Evolutionary conservation across 2,888 invertebrate genomes (phyloP), one percentile per base, ranked within the genome.

Genomic region (Spodoptera littoralis): DNA sequence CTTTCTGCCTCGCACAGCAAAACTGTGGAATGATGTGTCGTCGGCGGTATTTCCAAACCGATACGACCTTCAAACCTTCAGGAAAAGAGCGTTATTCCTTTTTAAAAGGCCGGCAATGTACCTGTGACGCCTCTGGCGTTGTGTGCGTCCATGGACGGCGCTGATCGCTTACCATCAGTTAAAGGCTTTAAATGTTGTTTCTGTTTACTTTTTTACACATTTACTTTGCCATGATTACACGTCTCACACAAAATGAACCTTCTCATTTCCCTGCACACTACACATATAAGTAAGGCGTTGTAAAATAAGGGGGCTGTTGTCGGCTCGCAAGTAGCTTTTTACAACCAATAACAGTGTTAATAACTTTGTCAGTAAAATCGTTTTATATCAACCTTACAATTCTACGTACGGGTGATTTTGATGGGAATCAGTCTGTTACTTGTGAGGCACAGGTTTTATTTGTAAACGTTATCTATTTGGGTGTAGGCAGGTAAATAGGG

Each of bases 311-410:
- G 69, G 69, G 77, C 73, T 74, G 77, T 82, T 81, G 79, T 79
- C 81, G 76, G 80, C 79, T 80, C 74, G 65, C 81, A 76, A 79
- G 77, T 78, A 83, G 73, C 78, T 80, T 89, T 88, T 89, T 88
- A 89, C 84, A 77, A 80, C 83, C 86, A 81, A 85, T 87, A 85
- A 85, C 83, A 70, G 71, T 68, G 83, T 82, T 85, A 88, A 87
- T 88, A 88, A 84, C 86, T 84, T 80, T 75, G 82, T 80, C 83
- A 81, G 82, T 87, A 82, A 83, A 85, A 84, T 72, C 80, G 75
- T 82, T 88, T 86, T 84, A 81, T 70, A 75, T 71, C 60, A 62
- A 68, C 73, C 77, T 78, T 81, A 80, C 70, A 71, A 48, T 65
- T 49, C 18, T 50, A 56, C 11, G 57, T 57, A 55, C 43, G 65